phyloP scores from a whole-genome alignment of 2,888 invertebrate genomes.

The Neocrepidodera transversa region DNA sequence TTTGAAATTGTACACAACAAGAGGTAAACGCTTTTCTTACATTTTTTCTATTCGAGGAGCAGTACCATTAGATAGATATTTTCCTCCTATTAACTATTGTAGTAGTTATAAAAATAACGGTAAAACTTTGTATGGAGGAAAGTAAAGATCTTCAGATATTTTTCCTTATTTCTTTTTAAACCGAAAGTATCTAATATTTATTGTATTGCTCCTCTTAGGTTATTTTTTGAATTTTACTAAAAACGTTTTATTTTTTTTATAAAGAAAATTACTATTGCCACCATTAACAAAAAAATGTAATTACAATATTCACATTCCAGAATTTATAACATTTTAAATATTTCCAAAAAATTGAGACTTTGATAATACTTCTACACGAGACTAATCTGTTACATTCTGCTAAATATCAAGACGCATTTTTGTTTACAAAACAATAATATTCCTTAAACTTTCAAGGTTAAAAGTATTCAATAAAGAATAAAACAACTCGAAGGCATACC shows the following conservation, averaged over 20 bases:
- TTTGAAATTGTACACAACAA: conserved; percentile 7
- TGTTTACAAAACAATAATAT: conserved; percentile 8
- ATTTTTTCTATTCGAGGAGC: neutral
- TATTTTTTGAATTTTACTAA: neutral
- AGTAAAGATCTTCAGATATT: too few species aligned
- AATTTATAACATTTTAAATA: neutral
- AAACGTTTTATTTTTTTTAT: neutral
- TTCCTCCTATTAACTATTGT: too few species aligned
- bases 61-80: too few species aligned
- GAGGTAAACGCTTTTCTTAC: conserved; percentile 4
- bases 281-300: neutral
- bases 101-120: too few species aligned
- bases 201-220: neutral
- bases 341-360: neutral
- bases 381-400: neutral
- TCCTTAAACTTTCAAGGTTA: conserved; percentile 1
- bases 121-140: too few species aligned
- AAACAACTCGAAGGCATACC: too few species aligned
- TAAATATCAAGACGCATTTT: neutral
- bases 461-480: too few species aligned
- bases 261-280: neutral
- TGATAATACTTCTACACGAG: neutral
- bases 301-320: conserved; percentile 13
- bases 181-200: too few species aligned
- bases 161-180: too few species aligned